Evolutionary conservation across 2,888 invertebrate species (phyloP).

Genomic region (Acleris emargana): DNA sequence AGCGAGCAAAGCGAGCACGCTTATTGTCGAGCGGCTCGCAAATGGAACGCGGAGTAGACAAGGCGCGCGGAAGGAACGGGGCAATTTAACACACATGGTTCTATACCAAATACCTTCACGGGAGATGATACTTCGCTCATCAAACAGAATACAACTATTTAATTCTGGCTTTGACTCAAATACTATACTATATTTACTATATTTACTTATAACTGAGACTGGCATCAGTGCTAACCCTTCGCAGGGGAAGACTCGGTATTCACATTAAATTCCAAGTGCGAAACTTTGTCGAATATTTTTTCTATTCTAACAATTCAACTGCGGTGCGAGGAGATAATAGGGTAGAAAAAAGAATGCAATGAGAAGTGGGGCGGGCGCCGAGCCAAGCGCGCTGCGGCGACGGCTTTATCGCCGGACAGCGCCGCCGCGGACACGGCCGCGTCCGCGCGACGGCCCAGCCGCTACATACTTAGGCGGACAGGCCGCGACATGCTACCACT

Average conservation of each 20-base stretch:
- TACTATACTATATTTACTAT: too few species aligned
- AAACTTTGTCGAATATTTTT: slow-evolving; percentile 4
- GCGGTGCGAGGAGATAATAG: slow-evolving; percentile 26
- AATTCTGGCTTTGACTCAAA: too few species aligned
- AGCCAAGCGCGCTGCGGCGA: slow-evolving; percentile 9
- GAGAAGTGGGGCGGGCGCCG: slow-evolving; percentile 18
- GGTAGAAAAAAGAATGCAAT: slow-evolving; percentile 24
- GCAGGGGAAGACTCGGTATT: neutral
- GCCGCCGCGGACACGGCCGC: too few species aligned
- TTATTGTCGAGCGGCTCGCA: neutral
- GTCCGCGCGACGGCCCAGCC: too few species aligned
- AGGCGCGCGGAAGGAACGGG: neutral
- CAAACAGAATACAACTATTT: too few species aligned
- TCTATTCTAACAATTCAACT: slow-evolving; percentile 11
- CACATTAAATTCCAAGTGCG: neutral
- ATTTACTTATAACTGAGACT: too few species aligned
- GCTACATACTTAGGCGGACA: neutral
- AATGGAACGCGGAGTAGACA: neutral
- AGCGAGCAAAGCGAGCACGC: neutral
- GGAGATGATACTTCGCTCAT: too few species aligned
- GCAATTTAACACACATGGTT: too few species aligned
- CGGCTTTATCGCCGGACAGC: neutral
- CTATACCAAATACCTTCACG: too few species aligned
- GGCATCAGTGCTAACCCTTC: too few species aligned
- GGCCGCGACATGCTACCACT: neutral